Conservation (phyloP, 2,797 vertebrate genomes). For the Poliocrania exsul region DNA sequence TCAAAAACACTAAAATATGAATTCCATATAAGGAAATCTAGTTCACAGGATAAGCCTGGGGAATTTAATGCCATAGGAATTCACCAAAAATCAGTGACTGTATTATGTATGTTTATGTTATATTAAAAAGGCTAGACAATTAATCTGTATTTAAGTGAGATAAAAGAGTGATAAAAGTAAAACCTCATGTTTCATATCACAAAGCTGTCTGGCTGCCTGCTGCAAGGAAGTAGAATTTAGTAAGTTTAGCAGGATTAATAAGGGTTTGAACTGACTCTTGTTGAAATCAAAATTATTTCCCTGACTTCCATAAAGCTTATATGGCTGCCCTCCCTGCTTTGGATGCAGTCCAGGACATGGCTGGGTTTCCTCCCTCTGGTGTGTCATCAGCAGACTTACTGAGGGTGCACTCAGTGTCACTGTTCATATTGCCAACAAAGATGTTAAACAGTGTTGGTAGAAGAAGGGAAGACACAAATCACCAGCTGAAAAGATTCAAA, state of each 20-base stretch:
- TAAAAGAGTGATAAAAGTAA: not conserved
- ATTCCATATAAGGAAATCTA: not conserved
- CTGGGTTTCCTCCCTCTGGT: not conserved
- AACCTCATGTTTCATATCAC: not conserved
- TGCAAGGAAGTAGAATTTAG: not conserved
- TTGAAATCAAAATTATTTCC: not conserved
- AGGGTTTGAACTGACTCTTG: not conserved
- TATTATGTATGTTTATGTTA: not conserved
- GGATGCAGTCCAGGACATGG: not conserved
- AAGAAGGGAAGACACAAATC: not conserved
- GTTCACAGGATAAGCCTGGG: not conserved
- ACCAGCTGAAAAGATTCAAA: not conserved
- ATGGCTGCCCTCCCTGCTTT: not conserved
- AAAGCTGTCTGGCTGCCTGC: not conserved
- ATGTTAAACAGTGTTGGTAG: rapidly evolving
- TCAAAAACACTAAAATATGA: not conserved
- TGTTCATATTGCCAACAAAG: not conserved
- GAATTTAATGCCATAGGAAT: not conserved
- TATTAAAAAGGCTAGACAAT: not conserved
- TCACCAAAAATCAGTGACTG: not conserved
- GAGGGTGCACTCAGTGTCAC: too few relatives aligned
- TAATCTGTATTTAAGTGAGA: not conserved
- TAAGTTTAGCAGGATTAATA: not conserved
- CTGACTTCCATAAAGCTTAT: not conserved
- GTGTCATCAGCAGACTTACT: not conserved